Conservation (phyloP, 2,797 vertebrate genomes). For the Gymnocypris eckloni region DNA sequence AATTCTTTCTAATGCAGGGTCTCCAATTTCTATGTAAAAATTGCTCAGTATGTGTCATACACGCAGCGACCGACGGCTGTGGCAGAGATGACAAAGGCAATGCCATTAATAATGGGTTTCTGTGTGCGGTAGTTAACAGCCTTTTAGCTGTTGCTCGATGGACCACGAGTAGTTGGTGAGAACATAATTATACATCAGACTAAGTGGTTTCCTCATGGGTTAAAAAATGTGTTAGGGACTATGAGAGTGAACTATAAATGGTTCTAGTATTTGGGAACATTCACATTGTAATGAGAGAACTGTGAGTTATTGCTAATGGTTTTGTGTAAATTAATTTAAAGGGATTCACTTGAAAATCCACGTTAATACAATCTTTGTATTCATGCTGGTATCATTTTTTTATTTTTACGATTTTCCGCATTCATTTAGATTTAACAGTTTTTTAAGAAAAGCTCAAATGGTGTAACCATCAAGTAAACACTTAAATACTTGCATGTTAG, state of each 20-base stretch:
- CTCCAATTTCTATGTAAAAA: conserved; percentile 33
- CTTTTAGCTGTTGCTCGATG: conserved; percentile 40
- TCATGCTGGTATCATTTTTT: background rate
- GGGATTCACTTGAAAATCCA: background rate
- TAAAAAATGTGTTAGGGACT: conserved; percentile 28
- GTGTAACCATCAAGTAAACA: background rate
- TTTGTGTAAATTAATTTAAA: background rate
- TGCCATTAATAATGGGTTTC: conserved; percentile 52
- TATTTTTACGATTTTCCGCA: background rate
- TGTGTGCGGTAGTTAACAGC: conserved; percentile 43
- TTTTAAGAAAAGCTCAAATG: background rate
- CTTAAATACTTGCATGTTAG: background rate
- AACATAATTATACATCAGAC: conserved; percentile 50
- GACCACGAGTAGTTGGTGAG: conserved; percentile 49
- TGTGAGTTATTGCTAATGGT: background rate
- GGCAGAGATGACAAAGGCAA: conserved; percentile 12
- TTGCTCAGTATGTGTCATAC: background rate
- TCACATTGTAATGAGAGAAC: background rate
- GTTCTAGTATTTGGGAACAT: background rate
- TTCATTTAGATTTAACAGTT: background rate
- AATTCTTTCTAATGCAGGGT: conserved; percentile 3
- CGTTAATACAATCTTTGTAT: background rate
- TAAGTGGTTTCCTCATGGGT: conserved; percentile 15
- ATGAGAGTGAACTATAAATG: conserved; percentile 1
- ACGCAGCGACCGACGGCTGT: background rate